These are phyloP conservation scores for Microplitis deprimator DNA, from an alignment of 2,888 invertebrate genomes.

Conservation along the genomic window DNA sequence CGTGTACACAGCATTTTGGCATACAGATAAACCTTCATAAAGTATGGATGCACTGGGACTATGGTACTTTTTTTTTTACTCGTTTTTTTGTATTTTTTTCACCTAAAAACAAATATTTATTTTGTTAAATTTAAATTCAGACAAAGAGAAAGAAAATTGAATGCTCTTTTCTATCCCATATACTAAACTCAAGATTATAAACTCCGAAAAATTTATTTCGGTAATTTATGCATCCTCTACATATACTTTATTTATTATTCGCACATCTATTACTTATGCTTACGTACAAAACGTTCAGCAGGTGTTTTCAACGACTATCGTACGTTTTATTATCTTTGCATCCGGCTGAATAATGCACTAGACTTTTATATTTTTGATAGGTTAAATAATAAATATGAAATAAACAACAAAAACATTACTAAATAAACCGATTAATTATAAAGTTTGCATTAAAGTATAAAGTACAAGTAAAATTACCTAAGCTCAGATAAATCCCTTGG, in stretches of 20 bases:
- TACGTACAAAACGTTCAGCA: constrained; percentile 15
- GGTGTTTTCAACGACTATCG: constrained; percentile 34
- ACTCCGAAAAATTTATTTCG: background rate
- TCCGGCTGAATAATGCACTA: constrained; percentile 20
- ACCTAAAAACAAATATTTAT: background rate
- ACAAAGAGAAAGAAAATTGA: background rate
- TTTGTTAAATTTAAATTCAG: constrained; percentile 1
- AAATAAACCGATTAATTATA: background rate
- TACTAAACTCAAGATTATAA: background rate
- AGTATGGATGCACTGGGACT: constrained; percentile 34
- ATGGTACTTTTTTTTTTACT: background rate
- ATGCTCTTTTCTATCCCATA: background rate
- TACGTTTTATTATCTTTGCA: constrained; percentile 34
- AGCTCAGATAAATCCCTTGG: background rate
- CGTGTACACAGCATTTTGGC: constrained; percentile 17
- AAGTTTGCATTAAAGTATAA: background rate
- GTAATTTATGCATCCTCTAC: constrained; percentile 31
- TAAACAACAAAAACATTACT: background rate
- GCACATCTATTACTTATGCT: constrained; percentile 4
- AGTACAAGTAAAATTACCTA: background rate
- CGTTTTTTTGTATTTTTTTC: constrained; percentile 4
- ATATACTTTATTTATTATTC: constrained; percentile 3
- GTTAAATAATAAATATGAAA: constrained; percentile 10
- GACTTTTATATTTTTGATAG: background rate
- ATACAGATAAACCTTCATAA: constrained; percentile 31